These are phyloP conservation scores for Chroicocephalus ridibundus DNA, from an alignment of 2,113 vertebrate genomes.

Conservation along the genomic window DNA sequence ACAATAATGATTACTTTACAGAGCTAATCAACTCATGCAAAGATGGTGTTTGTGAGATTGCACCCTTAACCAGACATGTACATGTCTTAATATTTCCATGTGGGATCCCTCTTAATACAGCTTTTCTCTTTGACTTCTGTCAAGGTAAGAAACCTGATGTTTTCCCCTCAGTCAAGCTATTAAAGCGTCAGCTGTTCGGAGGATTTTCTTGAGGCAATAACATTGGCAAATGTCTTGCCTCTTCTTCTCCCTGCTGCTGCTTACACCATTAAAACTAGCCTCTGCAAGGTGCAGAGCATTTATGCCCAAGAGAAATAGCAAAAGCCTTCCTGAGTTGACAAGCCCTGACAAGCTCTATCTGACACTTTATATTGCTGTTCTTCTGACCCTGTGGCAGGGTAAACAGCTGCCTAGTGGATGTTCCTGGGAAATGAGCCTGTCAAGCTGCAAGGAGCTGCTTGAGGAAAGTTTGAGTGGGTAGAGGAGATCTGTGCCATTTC, in stretches of 20 bases:
- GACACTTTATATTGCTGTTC: not conserved
- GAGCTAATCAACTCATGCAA: not conserved
- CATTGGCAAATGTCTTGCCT: not conserved
- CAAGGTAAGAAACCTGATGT: not conserved
- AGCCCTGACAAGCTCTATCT: not conserved
- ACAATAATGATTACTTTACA: not conserved
- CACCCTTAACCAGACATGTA: not conserved
- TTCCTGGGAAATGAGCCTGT: not conserved
- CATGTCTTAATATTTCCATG: not conserved
- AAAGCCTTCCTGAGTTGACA: not conserved
- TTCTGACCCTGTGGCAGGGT: not conserved
- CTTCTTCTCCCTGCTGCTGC: not conserved
- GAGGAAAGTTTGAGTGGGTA: not conserved
- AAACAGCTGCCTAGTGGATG: not conserved
- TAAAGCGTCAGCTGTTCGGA: not conserved
- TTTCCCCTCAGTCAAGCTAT: not conserved
- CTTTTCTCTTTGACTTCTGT: not conserved
- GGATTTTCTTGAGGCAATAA: not conserved
- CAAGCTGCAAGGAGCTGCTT: not conserved
- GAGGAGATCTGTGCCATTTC: fast-evolving
- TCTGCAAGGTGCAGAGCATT: not conserved
- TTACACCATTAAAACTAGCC: not conserved
- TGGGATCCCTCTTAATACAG: not conserved
- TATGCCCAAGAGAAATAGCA: not conserved
- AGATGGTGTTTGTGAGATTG: not conserved